These are phyloP conservation scores for Rousettus leschenaultii DNA, from an alignment of 2,113 vertebrate genomes.

Conservation along the genomic window DNA sequence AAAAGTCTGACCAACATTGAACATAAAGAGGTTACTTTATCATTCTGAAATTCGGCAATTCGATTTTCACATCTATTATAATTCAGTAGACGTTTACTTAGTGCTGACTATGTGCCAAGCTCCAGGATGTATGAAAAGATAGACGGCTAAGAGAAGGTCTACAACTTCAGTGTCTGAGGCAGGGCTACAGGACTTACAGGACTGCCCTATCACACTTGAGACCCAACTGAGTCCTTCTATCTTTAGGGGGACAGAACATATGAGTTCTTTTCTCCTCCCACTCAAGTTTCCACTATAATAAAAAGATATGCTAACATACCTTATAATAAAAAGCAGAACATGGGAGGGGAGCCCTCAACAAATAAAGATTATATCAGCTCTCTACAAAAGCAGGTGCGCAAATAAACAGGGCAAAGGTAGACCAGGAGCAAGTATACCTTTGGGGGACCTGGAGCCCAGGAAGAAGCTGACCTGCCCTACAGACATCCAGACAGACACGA, in stretches of 20 bases:
- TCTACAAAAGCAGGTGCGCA: background rate
- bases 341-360: background rate
- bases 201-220: background rate
- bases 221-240: background rate
- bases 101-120: background rate
- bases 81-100: background rate
- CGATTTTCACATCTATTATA: background rate
- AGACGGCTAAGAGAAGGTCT: background rate
- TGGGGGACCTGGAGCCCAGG: background rate
- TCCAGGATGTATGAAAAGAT: background rate
- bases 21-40: slow-evolving; percentile 7
- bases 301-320: background rate
- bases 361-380: background rate
- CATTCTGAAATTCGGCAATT: slow-evolving; percentile 9
- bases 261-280: background rate
- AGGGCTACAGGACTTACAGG: background rate
- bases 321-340: background rate
- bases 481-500: background rate
- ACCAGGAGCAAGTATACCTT: background rate
- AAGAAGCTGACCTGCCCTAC: background rate
- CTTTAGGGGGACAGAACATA: background rate
- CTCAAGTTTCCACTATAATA: background rate
- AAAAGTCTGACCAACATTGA: background rate
- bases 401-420: background rate
- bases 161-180: background rate